These are phyloP conservation scores for Stegostoma tigrinum DNA, from an alignment of 2,113 vertebrate species.

Conservation along the genomic window DNA sequence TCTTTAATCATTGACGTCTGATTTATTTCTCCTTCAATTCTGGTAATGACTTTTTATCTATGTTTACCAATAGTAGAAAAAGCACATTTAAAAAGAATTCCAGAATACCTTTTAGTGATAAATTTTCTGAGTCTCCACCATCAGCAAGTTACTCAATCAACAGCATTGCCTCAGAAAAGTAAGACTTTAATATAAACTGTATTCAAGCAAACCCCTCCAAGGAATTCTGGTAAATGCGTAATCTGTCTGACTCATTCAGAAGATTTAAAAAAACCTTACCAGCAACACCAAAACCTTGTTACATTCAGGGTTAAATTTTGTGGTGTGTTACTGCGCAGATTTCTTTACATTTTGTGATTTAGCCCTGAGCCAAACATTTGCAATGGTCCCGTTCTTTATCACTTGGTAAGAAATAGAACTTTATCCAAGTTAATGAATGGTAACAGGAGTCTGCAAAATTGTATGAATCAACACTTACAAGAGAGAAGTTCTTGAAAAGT, in stretches of 20 bases:
- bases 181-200: neutral
- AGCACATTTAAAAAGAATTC: neutral
- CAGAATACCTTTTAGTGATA: neutral
- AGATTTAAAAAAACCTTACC: neutral
- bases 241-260: constrained; percentile 29
- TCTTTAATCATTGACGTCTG: neutral
- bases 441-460: neutral
- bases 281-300: neutral
- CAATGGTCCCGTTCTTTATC: neutral
- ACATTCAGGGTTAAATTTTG: neutral
- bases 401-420: neutral
- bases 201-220: constrained; percentile 12
- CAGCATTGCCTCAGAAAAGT: constrained; percentile 2
- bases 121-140: neutral
- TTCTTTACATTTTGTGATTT: constrained; percentile 9
- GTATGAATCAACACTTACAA: neutral
- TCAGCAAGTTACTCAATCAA: neutral
- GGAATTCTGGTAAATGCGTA: constrained; percentile 20
- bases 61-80: neutral
- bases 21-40: neutral
- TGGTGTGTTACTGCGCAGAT: neutral
- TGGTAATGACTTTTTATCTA: neutral
- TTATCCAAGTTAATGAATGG: neutral
- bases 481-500: neutral
- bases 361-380: neutral